These are phyloP conservation scores for Exaiptasia diaphana DNA, from an alignment of 64 coral and sea anemone genomes.

Conservation along the genomic window DNA sequence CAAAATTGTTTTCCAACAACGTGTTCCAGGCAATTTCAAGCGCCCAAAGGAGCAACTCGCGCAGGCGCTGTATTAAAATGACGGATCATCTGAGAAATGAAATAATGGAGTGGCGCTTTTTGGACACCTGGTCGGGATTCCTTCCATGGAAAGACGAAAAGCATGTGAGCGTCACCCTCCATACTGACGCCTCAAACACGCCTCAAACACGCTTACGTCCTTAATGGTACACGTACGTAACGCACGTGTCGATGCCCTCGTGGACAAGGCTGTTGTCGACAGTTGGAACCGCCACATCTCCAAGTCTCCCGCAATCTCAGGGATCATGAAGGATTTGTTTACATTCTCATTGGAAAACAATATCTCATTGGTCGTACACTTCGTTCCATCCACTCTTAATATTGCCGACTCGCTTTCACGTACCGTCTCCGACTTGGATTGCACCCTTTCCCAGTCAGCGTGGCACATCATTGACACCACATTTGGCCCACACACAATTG, in stretches of 20 bases:
- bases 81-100: background rate
- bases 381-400: background rate
- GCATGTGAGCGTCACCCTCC: background rate
- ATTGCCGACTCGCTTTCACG: background rate
- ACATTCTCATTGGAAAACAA: background rate
- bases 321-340: background rate
- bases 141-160: constrained; percentile 1
- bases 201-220: background rate
- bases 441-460: background rate
- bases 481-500: too few relatives aligned
- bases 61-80: background rate
- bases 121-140: constrained; percentile 16
- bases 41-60: background rate
- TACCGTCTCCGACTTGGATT: background rate
- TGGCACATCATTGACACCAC: background rate
- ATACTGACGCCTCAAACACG: constrained; percentile 4
- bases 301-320: background rate
- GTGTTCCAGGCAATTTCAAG: background rate
- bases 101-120: constrained; percentile 7
- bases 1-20: constrained; percentile 1
- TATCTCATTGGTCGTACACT: too few relatives aligned
- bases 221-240: background rate
- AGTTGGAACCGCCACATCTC: background rate
- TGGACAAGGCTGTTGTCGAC: background rate
- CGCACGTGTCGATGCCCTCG: background rate